Percentiles rank a stretch among this genome's conserved stretches.
phyloP scores from a whole-genome alignment of 2,797 vertebrate genomes.

The Semotilus atromaculatus region DNA sequence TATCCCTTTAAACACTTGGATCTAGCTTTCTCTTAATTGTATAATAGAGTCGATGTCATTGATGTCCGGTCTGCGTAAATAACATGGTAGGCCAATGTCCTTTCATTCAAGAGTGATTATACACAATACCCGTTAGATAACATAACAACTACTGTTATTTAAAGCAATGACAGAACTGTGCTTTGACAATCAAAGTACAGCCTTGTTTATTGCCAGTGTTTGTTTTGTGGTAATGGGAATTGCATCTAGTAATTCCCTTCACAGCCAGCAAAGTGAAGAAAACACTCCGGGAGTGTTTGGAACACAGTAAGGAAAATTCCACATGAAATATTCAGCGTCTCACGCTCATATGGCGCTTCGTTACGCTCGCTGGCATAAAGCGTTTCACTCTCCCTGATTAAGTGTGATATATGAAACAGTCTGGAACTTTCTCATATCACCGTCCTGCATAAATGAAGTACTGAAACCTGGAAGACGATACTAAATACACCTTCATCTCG shows the following conservation, averaged over 20 bases:
- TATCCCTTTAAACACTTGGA: background rate
- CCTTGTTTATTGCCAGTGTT: constrained; percentile 33
- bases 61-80: constrained; percentile 41
- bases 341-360: background rate
- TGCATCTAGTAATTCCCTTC: constrained; percentile 23
- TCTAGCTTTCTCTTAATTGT: constrained; percentile 29
- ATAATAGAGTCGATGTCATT: constrained; percentile 43
- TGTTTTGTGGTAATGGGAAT: constrained; percentile 42
- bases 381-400: constrained; percentile 23
- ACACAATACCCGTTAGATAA: constrained; percentile 46
- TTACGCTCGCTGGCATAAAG: constrained; percentile 21
- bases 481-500: constrained; percentile 43
- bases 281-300: constrained; percentile 20
- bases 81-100: constrained; percentile 26
- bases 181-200: constrained; percentile 1
- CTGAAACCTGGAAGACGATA: constrained; percentile 45
- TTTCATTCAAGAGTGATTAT: constrained; percentile 41
- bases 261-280: constrained; percentile 18
- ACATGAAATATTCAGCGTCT: constrained; percentile 42
- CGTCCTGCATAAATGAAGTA: constrained; percentile 20
- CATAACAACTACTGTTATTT: constrained; percentile 48
- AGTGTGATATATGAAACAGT: constrained; percentile 38
- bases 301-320: constrained; percentile 7
- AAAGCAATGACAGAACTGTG: constrained; percentile 33
- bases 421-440: constrained; percentile 38